phyloP scores from a whole-genome alignment of 2,888 invertebrate genomes.

The Sminthurides aquaticus region DNA sequence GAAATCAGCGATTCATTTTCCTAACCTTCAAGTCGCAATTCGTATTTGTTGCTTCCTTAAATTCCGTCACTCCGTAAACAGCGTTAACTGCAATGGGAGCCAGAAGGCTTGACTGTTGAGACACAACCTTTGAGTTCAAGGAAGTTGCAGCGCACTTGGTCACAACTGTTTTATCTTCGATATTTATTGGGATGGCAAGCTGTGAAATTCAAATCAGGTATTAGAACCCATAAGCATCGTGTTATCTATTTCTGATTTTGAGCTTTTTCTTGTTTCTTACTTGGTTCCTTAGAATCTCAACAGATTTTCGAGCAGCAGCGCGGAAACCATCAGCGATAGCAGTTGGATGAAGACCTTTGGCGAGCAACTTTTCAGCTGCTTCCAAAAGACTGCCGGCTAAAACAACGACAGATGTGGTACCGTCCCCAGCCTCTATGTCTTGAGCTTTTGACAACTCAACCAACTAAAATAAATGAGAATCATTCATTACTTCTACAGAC shows the following conservation, averaged over 20 bases:
- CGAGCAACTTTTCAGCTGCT: constrained; percentile 82
- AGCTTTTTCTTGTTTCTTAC: too few species aligned
- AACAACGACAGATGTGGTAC: constrained; percentile 96
- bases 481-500: not conserved
- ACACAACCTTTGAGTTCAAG: constrained; percentile 97
- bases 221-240: not conserved
- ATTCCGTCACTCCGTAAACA: constrained; percentile 74
- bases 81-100: constrained; percentile 97
- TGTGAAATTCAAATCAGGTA: too few species aligned
- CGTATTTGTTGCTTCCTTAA: constrained; percentile 55
- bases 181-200: constrained; percentile 35
- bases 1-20: too few species aligned
- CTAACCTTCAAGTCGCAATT: constrained; percentile 80
- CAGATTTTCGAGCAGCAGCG: constrained; percentile 56
- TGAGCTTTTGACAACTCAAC: constrained; percentile 97
- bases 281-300: constrained; percentile 38
- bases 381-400: constrained; percentile 93
- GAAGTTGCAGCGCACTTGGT: constrained; percentile 95
- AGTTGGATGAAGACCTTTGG: constrained; percentile 94
- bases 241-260: too few species aligned
- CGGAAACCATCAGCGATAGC: constrained; percentile 96
- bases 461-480: constrained; percentile 56
- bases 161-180: constrained; percentile 58
- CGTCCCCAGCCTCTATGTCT: constrained; percentile 98
- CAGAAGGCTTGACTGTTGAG: constrained; percentile 88